Evolutionary conservation across 2,888 invertebrate species (phyloP), one percentile per base, ranked within the genome.

Genomic region (Pammene aurita): DNA sequence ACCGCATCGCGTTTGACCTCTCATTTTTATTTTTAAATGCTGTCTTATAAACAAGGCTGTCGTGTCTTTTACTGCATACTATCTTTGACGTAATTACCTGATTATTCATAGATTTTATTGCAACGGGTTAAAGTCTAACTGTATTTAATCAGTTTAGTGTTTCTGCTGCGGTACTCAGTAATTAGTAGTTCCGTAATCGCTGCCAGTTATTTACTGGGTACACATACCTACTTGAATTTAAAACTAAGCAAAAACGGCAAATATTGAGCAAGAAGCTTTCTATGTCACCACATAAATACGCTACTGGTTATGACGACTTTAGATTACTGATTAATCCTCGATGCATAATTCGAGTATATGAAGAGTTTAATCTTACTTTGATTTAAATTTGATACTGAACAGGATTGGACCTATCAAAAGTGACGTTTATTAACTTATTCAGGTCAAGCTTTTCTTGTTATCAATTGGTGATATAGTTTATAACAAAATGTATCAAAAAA

Each of bases 21-120:
- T 34, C 44, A 60, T 60, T 60, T 60, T 60, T 60, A 14, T 41
- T 26, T 4, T 4, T n/a, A n/a, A n/a, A n/a, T 52, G 38, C 48
- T 35, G 38, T n/a, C 50, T 42, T 26, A 14, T 41, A 41, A 62
- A 62, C 41, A 50, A 34, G 46, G 34, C 10, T 52, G 62, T 38
- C 61, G 48, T 61, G 61, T 62, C 62, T 62, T 35, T 55, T 10
- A 11, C n/a, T 62, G 50, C 50, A 38, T 35, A 62, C 18, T 42
- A 11, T 42, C 11, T 10, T 42, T 42, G 10, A 11, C 11, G 10
- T 10, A 9, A 11, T 11, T 10, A 42, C 42, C 42, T 4, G 42
- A 42, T 5, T 11, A 42, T 5, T 42, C 11, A 9, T 42, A 4
- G 10, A 11, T 1, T 10, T 42, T 42, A 42, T 42, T 42, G 10